Conservation (phyloP, 2,113 vertebrate species). For the Gnathonemus longibarbis region DNA sequence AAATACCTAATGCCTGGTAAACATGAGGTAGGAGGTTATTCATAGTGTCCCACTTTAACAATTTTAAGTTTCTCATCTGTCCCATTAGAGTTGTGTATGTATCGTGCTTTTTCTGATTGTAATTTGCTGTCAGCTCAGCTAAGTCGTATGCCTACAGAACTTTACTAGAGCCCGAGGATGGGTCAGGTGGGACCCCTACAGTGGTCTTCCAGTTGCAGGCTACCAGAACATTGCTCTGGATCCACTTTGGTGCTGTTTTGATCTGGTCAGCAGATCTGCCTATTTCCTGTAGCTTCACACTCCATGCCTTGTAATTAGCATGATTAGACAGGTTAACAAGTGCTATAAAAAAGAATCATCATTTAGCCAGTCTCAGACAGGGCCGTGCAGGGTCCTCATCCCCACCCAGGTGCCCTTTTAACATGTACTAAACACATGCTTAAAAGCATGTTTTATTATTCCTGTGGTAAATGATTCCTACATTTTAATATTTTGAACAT, state of each 20-base stretch:
- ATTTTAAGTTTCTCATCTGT: neutral
- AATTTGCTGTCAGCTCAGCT: neutral
- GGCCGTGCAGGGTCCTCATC: neutral
- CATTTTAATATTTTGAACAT: neutral
- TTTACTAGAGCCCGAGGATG: neutral
- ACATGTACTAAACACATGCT: neutral
- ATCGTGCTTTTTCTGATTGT: neutral
- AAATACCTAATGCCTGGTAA: neutral
- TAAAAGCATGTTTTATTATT: neutral
- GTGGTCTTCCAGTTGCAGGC: neutral
- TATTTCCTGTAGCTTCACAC: neutral
- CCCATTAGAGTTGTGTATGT: neutral
- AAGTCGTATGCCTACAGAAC: neutral
- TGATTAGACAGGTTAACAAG: neutral
- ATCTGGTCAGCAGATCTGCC: neutral
- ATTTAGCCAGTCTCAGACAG: neutral
- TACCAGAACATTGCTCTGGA: neutral
- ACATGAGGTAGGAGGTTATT: constrained; percentile 2
- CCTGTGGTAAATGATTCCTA: neutral
- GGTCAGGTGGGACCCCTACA: neutral
- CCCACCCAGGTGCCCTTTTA: neutral
- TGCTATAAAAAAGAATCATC: neutral
- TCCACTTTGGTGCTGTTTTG: neutral
- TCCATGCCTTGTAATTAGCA: neutral
- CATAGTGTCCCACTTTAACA: neutral